Base-by-base conservation (phyloP, 2,888 invertebrate species). In the Monopis laevigella region DNA sequence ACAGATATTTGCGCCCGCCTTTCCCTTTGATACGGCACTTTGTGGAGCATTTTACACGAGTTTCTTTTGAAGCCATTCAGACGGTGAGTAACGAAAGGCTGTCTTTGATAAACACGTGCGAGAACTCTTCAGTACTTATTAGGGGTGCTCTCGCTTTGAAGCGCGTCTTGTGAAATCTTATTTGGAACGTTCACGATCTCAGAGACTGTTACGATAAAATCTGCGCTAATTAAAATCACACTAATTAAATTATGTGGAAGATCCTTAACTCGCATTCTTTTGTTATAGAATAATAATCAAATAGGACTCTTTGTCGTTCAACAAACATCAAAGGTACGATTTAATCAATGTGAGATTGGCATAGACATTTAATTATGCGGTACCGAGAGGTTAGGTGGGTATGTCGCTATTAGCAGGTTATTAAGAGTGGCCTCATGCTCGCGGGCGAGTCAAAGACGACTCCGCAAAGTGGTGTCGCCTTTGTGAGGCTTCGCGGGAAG, bases 21-120 rank as follows among this genome's bases (percentile, higher is more conserved):
- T 67, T 64, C 75, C 59, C 77, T 80, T 78, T 78, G 75, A 80
- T 73, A 77, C 78, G 72, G 73, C 75, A 78, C 80, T 80, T 80
- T 78, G 78, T 75, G 73, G 70, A 78, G 73, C 77, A 73, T 80
- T 80, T 78, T 78, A 77, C 80, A 75, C 78, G 78, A 78, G 78
- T 75, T 78, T 78, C 78, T 78, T 80, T 80, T 78, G 80, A 80
- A 77, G 72, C 78, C 77, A 78, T 80, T 80, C 80, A 80, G 70
- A 78, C 80, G 77, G 74, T 75, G 74, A 78, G 78, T 78, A 80
- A 78, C 78, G 80, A 78, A 80, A 80, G 78, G 78, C 78, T 78
- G 80, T 78, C 80, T 80, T 78, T 80, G 78, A 78, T 80, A 78
- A 80, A 80, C 80, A 80, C 80, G 80, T 80, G 77, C 78, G 78